Percentiles rank a stretch among this genome's conserved stretches.
Conservation (phyloP, 2,113 vertebrate genomes). For the Mus pahari region DNA sequence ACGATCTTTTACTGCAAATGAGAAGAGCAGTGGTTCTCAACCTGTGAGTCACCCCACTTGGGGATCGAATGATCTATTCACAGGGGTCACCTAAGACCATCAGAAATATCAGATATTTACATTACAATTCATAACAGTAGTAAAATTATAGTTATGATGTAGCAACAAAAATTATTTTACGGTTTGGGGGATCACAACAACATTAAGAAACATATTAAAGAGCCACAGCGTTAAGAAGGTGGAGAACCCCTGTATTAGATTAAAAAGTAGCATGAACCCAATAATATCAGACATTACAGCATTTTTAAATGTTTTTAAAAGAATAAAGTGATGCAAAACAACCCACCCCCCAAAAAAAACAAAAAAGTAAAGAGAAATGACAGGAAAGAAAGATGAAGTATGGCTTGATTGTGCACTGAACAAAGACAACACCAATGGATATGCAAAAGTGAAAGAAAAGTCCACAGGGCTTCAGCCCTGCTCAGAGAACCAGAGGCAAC, state of each 20-base stretch:
- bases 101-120: not conserved
- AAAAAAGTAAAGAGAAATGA: not conserved
- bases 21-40: not conserved
- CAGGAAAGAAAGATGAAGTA: not conserved
- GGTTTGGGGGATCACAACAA: not conserved
- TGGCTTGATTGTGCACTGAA: not conserved
- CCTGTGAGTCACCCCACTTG: not conserved
- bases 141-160: not conserved
- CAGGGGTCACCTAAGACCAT: not conserved
- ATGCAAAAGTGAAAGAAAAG: no score
- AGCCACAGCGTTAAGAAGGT: not conserved
- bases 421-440: not conserved
- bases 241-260: not conserved
- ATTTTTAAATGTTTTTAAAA: not conserved
- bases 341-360: not conserved
- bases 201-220: not conserved
- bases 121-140: not conserved
- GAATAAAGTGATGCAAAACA: not conserved
- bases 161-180: no score
- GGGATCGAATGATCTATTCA: not conserved
- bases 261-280: conserved; percentile 33
- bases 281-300: not conserved
- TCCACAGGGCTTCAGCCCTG: not conserved
- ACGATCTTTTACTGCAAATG: not conserved
- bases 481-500: not conserved